Evolutionary conservation across 2,113 vertebrate genomes (phyloP), one percentile per base, ranked within the genome.

Genomic region (Muntiacus muntjak): DNA sequence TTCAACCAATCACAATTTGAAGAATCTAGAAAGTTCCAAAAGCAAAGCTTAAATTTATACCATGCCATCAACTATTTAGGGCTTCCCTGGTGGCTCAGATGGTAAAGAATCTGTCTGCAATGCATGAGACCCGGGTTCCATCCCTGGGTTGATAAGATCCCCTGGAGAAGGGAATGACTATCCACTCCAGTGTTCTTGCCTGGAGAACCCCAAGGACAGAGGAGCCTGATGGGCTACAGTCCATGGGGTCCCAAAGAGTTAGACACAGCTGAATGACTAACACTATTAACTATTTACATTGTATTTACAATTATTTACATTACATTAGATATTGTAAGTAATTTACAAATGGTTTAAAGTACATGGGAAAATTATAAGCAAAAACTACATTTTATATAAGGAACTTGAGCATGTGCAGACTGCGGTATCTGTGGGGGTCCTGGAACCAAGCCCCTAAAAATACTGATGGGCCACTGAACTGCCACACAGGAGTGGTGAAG

Each of bases 401-500:
- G 30, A 25, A n/a, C 50, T 54, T 36, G 47, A 82, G 50, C 33
- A 54, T 14, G 47, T n/a, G 50, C 50, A 82, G 79, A 54, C n/a
- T 54, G 19, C 5, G 50, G 6, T 82, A 82, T n/a, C 50, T 82
- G 50, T 12, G 13, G 12, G 30, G 33, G 50, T 82, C 19, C 33
- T 54, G 50, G 12, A 82, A 82, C 33, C 19, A 54, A 82, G 21
- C 50, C 50, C 50, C 33, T 82, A n/a, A 21, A 25, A 52, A 54
- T 82, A n/a, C 50, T 54, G 79, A 82, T 21, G 19, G 50, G 33
- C 79, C 50, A 54, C 50, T 25, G 12, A 11, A 54, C 26, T 7
- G 17, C 40, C 54, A 10, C 0, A 50, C 1, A 13, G n/a, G 28
- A 26, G 11, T 3, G 15, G 36, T 7, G 74, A 36, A 3, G 10